Evolutionary conservation across 2,797 vertebrate species (phyloP), one percentile per base, ranked within the genome.

Genomic region (Hirundo rustica): DNA sequence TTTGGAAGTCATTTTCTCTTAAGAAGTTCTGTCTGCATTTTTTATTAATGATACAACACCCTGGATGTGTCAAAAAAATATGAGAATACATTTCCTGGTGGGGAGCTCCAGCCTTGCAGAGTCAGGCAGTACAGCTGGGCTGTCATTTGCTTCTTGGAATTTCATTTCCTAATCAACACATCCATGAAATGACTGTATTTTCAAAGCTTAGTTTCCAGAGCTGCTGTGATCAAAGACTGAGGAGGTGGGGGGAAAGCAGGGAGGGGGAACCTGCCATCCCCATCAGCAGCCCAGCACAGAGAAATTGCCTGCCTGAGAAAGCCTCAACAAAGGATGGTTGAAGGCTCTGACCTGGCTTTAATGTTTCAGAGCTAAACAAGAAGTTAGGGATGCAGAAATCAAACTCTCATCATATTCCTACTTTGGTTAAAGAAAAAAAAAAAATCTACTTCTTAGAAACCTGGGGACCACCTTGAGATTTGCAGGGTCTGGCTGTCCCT

Each of bases 1-100:
- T 94, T 94, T 93, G 67, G 66, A 92, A 92, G 40, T 92, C 0
- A 77, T 90, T 94, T 95, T 95, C 86, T 75, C 62, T 90, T 88
- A 88, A 93, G 95, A 97, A 97, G 71, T 86, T 76, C 93, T 86
- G 81, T 76, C 89, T 96, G 78, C 91, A 91, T 94, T 93, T 94
- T 91, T 95, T 95, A 93, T 96, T 90, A 96, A 92, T 96, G 92
- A 93, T 91, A 94, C 66, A 95, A 85, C 78, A 92, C 76, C 95
- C 90, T 95, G 85, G 78, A 95, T 94, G 79, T 95, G 94, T 95
- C 92, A 97, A 83, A 94, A 91, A 85, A 47, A 88, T 29, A 89
- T 29, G 85, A 95, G 68, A 94, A 93, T 89, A 76, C n/a, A n/a
- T 90, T 90, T 94, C 88, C 93, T 90, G 48, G 88, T 83, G 85